phyloP scores from a whole-genome alignment of 2,113 vertebrate species.

The Pelodiscus sinensis region DNA sequence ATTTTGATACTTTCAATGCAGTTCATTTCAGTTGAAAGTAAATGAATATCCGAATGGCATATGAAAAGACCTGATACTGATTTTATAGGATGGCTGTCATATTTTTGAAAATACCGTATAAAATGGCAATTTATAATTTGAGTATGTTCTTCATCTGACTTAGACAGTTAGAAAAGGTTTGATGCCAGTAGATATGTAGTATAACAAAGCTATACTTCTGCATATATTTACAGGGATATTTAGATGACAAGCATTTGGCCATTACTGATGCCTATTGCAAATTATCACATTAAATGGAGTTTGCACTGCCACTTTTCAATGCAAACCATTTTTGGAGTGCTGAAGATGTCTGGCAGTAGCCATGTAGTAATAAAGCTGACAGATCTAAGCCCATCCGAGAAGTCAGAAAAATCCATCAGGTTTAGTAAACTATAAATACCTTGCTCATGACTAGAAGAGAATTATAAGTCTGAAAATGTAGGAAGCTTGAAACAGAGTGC shows the following conservation, averaged over 20 bases:
- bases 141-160: background rate
- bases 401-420: background rate
- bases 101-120: background rate
- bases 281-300: background rate
- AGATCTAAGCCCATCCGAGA: background rate
- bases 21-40: slow-evolving; percentile 5
- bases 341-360: background rate
- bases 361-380: background rate
- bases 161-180: background rate
- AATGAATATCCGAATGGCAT: slow-evolving; percentile 1
- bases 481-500: background rate
- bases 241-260: background rate
- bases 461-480: background rate
- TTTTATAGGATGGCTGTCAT: background rate
- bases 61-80: background rate
- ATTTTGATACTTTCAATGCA: background rate
- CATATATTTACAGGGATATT: background rate
- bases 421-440: background rate
- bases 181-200: fast-evolving
- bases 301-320: background rate
- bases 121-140: background rate
- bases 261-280: background rate
- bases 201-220: background rate
- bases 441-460: background rate
- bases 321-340: background rate